Conservation (phyloP, 2,113 vertebrate genomes). For the Malurus alboscapulatus region DNA sequence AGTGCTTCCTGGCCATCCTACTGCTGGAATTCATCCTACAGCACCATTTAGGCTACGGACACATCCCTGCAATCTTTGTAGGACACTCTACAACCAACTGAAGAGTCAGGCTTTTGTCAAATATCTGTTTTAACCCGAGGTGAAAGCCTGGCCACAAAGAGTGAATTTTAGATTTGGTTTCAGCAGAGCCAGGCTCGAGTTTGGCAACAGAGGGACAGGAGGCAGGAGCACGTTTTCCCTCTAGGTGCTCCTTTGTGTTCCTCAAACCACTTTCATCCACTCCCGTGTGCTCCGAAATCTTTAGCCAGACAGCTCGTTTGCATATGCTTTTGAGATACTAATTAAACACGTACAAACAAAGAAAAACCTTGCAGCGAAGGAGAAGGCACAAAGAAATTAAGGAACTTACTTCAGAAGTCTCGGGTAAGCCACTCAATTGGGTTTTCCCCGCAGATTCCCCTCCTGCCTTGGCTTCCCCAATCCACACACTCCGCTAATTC, state of each 20-base stretch:
- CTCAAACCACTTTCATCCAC: conserved; percentile 60
- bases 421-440: conserved; percentile 12
- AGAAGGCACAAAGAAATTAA: conserved; percentile 65
- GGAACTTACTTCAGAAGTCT: conserved; percentile 60
- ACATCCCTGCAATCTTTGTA: neutral
- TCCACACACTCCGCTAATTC: conserved; percentile 58
- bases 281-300: conserved; percentile 41
- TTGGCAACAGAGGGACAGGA: conserved; percentile 30
- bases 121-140: neutral
- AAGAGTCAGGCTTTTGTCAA: neutral
- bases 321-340: conserved; percentile 64
- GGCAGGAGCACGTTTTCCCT: conserved; percentile 55
- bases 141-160: conserved; percentile 10
- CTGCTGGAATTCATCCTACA: neutral
- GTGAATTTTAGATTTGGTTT: neutral
- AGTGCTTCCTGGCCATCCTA: neutral
- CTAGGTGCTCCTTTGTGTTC: conserved; percentile 58
- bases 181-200: neutral
- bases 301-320: conserved; percentile 61
- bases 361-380: conserved; percentile 59
- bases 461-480: conserved; percentile 48
- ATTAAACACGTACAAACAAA: conserved; percentile 69
- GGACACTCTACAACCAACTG: neutral
- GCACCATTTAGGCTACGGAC: neutral
- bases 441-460: conserved; percentile 64